Evolutionary conservation across 2,113 vertebrate species (phyloP), one percentile per base, ranked within the genome.

Genomic region (Nothocercus nigrocapillus): DNA sequence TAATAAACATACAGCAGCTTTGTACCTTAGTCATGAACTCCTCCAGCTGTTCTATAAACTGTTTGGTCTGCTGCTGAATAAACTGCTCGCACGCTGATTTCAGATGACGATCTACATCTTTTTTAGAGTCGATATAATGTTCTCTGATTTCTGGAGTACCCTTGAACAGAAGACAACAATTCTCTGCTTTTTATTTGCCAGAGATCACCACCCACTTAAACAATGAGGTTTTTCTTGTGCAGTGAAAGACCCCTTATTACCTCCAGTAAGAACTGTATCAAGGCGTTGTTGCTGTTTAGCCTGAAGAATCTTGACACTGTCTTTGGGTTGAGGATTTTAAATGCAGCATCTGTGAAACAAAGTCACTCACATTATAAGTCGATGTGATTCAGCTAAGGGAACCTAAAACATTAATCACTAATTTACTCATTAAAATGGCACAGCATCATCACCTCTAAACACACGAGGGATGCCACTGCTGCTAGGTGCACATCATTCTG

Each of bases 51-150:
- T 99, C 98, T 82, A 98, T 98, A 70, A 99, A 99, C 95, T 99
- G 98, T 80, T 97, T 98, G 85, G 98, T 99, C 97, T 99, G 99
- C 97, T 99, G 99, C 97, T 99, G 99, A 94, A 99, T 99, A 94
- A 99, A 99, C 97, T 99, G 99, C 97, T 99, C 99, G 82, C 99
- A 99, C 85, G 99, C 99, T 24, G 98, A 98, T 93, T 99, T 99
- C 96, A 99, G 98, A 89, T 99, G 98, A 27, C 99, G 98, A 96
- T 99, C 99, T 68, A 99, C 99, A 1, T 99, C 99, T 90, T 99
- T 99, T 97, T 99, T 99, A 11, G 99, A 99, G 98, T 99, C 99
- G 1, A 99, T 99, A 95, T 99, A 99, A 97, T 99, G 99, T 95
- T 99, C 99, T 97, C 99, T 99, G 96, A 99, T 99, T 98, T 99